Base-by-base conservation (phyloP, 2,888 invertebrate genomes). In the Cosmopolites sordidus region DNA sequence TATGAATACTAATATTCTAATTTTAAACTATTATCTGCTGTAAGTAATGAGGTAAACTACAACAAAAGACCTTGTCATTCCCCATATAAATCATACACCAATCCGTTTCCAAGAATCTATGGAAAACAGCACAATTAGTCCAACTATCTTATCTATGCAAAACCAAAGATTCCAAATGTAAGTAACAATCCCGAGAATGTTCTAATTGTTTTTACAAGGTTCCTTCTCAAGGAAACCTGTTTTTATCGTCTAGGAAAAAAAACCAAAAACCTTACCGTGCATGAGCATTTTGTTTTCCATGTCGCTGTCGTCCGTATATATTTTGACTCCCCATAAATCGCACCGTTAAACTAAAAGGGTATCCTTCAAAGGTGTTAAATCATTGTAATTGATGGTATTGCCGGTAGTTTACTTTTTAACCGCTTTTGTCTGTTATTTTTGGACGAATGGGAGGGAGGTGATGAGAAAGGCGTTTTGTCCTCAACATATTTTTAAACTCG, bases 341-440 rank as follows among this genome's bases (percentile, higher is more conserved):
- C 57, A 22, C 22, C 53, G 48, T 55, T 52, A 58, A 61, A 62
- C 63, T 61, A 63, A 64, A 62, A 63, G 62, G 57, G 59, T 61
- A 63, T 65, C 65, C 64, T 64, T 66, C 63, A 22, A 62, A 60
- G 61, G 64, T 66, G 62, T 65, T 67, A 67, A 67, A 67, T 67
- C 66, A 67, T 63, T 61, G 55, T 67, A 67, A 67, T 67, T 65
- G 65, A 67, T 65, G 66, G 64, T 66, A 64, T 63, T 64, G 65
- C 65, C 54, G 60, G 59, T 61, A 58, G 58, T 64, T 62, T 60
- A 60, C 60, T 64, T 64, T 63, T 65, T 65, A 62, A 62, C 59
- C 55, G 60, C 60, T 58, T 60, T 59, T 61, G 58, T 54, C 33
- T n/a, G 56, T 55, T 66, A 66, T 64, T 64, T 64, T 66, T 64